These are phyloP conservation scores for Talpa occidentalis DNA, from an alignment of 2,113 vertebrate species.

Conservation along the genomic window DNA sequence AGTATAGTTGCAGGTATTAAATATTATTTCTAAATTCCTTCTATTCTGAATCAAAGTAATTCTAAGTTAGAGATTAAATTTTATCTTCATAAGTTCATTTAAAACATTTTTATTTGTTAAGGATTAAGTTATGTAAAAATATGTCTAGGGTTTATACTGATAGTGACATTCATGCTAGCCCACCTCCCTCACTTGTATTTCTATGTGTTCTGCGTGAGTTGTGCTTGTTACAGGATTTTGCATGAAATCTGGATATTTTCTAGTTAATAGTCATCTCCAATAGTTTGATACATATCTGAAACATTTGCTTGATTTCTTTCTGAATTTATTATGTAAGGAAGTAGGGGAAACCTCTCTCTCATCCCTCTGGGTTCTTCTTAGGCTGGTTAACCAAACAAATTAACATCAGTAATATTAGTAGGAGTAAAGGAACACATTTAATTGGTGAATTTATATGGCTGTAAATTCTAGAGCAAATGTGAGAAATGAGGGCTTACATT, in stretches of 20 bases:
- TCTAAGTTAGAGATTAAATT: neutral
- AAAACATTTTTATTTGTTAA: neutral
- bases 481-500: neutral
- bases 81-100: neutral
- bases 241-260: neutral
- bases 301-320: neutral
- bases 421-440: neutral
- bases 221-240: neutral
- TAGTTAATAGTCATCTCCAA: neutral
- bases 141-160: neutral
- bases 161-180: neutral
- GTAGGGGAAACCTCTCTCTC: neutral
- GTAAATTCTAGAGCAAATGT: neutral
- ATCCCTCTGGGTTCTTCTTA: neutral
- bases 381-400: neutral
- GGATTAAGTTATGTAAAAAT: neutral
- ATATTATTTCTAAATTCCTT: neutral
- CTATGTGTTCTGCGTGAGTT: neutral
- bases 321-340: neutral
- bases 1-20: neutral
- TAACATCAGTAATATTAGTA: too few relatives aligned
- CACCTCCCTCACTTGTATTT: neutral
- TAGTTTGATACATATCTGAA: neutral
- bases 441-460: neutral
- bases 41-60: neutral